Evolutionary conservation across 2,113 vertebrate species (phyloP).

Genomic region (Indicator indicator): DNA sequence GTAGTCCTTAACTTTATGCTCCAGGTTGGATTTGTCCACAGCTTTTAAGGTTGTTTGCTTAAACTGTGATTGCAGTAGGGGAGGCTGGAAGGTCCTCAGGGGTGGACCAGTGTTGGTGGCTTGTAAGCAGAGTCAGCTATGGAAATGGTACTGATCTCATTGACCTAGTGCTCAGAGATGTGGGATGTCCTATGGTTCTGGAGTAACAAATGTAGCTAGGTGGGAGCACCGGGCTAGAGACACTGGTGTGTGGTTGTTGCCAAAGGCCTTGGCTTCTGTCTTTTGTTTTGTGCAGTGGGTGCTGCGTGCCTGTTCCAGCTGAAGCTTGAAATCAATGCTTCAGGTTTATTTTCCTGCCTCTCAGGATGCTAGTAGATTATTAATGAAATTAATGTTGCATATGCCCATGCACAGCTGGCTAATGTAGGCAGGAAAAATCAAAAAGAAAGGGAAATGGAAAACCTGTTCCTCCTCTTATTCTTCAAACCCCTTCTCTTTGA

Average conservation of each 20-base stretch:
- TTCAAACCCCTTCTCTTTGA: background rate
- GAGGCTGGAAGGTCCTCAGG: background rate
- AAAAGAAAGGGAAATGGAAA: background rate
- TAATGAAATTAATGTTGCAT: background rate
- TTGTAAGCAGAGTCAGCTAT: background rate
- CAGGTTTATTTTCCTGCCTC: background rate
- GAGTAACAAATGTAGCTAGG: rapidly evolving
- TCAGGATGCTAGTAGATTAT: background rate
- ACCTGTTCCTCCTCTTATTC: rapidly evolving
- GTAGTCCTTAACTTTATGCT: background rate
- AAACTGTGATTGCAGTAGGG: background rate
- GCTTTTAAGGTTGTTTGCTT: background rate
- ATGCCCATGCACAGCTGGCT: background rate
- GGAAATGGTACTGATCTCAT: background rate
- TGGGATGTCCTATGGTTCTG: background rate
- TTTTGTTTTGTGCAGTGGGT: background rate
- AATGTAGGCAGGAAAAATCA: background rate
- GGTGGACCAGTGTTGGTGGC: rapidly evolving
- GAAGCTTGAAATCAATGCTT: background rate
- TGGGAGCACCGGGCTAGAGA: background rate
- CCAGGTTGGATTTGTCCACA: background rate
- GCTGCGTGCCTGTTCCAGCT: background rate
- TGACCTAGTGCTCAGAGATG: background rate
- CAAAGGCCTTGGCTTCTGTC: background rate
- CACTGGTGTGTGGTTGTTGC: background rate